Evolutionary conservation across 1,140 invertebrate genomes (phyloP), one percentile per base, ranked within the genome.

Genomic region (Drosophila navojoa): DNA sequence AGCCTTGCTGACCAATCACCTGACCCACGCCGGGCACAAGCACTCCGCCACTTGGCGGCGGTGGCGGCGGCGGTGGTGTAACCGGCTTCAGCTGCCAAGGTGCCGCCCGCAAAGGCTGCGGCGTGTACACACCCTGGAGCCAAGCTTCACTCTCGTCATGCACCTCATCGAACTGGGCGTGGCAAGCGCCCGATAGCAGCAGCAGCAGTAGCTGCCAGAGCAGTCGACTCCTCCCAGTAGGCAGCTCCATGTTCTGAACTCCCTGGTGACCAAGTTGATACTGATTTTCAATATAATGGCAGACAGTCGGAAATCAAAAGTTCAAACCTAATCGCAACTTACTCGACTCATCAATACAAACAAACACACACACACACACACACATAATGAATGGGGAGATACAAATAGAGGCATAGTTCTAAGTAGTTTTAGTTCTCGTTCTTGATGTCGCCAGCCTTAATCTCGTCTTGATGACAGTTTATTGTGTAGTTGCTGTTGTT

Each of bases 181-280:
- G 57, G 55, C 64, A 60, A 22, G 55, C 52, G 67, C 61, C 63
- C 29, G 77, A 53, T 40, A 52, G 55, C 52, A 85, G 25, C 45
- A 80, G 49, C 25, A 89, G 70, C 53, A 74, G 42, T 42, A 74
- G 35, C 27, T 16, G 38, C 49, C 50, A 15, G n/a, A 59, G 19
- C 15, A 42, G 57, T n/a, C 27, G 5, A 4, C 52, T 19, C 3
- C 19, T 16, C 19, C 19, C 7, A 11, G 22, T 49, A 47, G 38
- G 52, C 79, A 76, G 55, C 64, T 54, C 57, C 85, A 89, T 89
- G 85, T 74, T 87, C 55, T 86, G 61, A n/a, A 57, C 68, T 72
- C 55, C 54, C 35, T 70, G 45, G 77, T 71, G 77, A 44, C 58
- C 60, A 38, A 84, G 76, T 40, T 55, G 35, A 69, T 78, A 89